These are phyloP conservation scores for Daktulosphaira vitifoliae DNA, from an alignment of 1,140 invertebrate species.

Conservation along the genomic window DNA sequence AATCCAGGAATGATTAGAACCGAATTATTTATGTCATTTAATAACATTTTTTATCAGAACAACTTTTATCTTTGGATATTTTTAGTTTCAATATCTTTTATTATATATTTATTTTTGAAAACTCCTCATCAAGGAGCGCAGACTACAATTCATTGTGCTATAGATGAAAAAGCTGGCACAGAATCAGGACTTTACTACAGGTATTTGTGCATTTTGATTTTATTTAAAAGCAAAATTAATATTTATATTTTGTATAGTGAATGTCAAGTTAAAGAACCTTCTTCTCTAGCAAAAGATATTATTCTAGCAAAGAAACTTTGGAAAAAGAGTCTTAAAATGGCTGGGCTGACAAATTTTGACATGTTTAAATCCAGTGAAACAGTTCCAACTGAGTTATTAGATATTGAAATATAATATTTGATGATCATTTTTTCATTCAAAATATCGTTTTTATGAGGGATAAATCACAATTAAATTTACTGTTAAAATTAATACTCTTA, in stretches of 20 bases:
- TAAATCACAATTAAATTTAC: no score
- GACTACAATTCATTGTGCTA: conserved; percentile 66
- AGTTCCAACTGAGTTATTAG: conserved; percentile 2
- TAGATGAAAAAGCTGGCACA: conserved; percentile 57
- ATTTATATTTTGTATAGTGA: conserved; percentile 47
- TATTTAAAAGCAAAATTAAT: no score
- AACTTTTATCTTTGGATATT: no score
- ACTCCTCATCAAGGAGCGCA: conserved; percentile 62
- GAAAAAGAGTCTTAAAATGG: conserved; percentile 41
- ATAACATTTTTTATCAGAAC: no score
- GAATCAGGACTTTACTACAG: conserved; percentile 57
- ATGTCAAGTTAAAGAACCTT: conserved; percentile 48
- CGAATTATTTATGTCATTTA: conserved; percentile 60
- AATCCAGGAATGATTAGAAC: conserved; percentile 68
- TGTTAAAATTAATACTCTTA: no score
- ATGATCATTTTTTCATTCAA: no score
- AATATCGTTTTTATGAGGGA: no score
- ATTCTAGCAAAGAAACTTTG: conserved; percentile 50
- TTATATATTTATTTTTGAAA: conserved; percentile 55
- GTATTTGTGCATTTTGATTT: conserved; percentile 42
- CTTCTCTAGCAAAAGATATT: conserved; percentile 46
- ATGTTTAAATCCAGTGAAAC: conserved; percentile 24
- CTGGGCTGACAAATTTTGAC: conserved; percentile 35
- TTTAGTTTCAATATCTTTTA: no score
- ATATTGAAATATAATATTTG: neutral